Percentiles rank a stretch among this genome's conserved stretches.
phyloP scores from a whole-genome alignment of 2,888 invertebrate species.

The Phaedon cochleariae region DNA sequence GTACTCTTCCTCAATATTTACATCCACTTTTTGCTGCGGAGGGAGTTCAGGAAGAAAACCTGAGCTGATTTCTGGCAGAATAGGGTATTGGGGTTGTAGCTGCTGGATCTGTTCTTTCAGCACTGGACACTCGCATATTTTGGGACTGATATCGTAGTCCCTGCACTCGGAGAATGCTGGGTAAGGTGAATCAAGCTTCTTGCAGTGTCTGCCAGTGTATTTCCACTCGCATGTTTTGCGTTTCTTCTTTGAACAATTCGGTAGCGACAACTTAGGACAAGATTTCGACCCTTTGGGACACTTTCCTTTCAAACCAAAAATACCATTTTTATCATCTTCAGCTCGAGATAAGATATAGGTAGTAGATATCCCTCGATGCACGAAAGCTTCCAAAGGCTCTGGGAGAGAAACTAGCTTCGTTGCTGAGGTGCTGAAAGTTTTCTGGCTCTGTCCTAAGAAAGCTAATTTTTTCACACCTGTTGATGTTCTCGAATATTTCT shows the following conservation, averaged over 20 bases:
- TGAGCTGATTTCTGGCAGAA: conserved; percentile 21
- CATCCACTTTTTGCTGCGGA: conserved; percentile 28
- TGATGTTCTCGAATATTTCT: conserved; percentile 29
- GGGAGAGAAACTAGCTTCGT: not conserved
- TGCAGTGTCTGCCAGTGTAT: not conserved
- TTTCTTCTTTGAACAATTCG: not conserved
- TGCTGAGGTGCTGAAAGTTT: conserved; percentile 15
- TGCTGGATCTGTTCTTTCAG: conserved; percentile 27
- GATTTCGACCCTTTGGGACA: not conserved
- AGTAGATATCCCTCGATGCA: conserved; percentile 23
- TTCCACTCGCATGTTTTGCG: not conserved
- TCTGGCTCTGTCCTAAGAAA: conserved; percentile 3
- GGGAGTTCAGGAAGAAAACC: not conserved
- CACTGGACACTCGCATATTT: conserved; percentile 12
- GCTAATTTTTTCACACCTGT: conserved; percentile 24
- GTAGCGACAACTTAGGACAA: conserved; percentile 34
- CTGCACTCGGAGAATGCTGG: conserved; percentile 37
- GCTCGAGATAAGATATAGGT: conserved; percentile 10
- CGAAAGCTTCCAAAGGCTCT: conserved; percentile 5
- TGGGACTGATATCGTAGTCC: conserved; percentile 25
- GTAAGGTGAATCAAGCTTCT: conserved; percentile 29
- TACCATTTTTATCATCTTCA: not conserved
- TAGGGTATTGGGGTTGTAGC: conserved; percentile 25
- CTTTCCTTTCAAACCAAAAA: conserved; percentile 7
- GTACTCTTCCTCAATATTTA: conserved; percentile 34